phyloP scores from a whole-genome alignment of 2,113 vertebrate genomes.

The Pelmatolapia mariae region DNA sequence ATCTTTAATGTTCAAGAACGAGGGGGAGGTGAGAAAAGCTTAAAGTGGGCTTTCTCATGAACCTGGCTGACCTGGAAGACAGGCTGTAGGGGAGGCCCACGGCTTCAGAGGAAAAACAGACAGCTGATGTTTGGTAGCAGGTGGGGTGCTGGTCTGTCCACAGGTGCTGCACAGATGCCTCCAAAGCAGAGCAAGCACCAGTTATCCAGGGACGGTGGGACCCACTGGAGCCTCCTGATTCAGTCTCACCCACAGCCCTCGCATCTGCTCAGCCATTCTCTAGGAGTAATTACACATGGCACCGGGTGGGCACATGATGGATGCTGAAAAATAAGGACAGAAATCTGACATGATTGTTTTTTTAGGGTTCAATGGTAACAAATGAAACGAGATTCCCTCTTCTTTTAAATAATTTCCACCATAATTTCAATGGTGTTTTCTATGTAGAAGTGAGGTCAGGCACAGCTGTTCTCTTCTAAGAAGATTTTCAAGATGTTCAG shows the following conservation, averaged over 20 bases:
- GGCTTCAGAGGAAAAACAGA: constrained; percentile 31
- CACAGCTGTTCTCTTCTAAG: neutral
- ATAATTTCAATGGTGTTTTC: constrained; percentile 19
- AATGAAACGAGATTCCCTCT: neutral
- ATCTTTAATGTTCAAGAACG: constrained; percentile 61
- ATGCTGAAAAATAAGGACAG: constrained; percentile 51
- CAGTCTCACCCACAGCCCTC: constrained; percentile 60
- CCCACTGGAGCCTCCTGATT: constrained; percentile 45
- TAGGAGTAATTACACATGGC: constrained; percentile 69
- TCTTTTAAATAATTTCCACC: neutral
- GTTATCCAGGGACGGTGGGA: constrained; percentile 60
- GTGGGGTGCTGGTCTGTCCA: constrained; percentile 53
- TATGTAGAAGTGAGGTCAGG: constrained; percentile 8
- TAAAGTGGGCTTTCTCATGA: constrained; percentile 62
- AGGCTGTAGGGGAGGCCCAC: constrained; percentile 2
- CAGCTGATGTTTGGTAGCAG: constrained; percentile 57
- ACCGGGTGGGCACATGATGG: constrained; percentile 65
- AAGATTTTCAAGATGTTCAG: constrained; percentile 44
- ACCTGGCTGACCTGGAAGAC: constrained; percentile 47
- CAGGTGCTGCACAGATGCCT: constrained; percentile 76
- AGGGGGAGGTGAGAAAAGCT: constrained; percentile 74
- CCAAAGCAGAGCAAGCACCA: constrained; percentile 51
- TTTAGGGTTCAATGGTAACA: constrained; percentile 32
- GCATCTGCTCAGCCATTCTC: constrained; percentile 75
- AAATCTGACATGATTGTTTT: constrained; percentile 35